Percentiles rank a stretch among this genome's conserved stretches.
phyloP scores from a whole-genome alignment of 2,797 vertebrate genomes.

The Hyperoplus immaculatus region DNA sequence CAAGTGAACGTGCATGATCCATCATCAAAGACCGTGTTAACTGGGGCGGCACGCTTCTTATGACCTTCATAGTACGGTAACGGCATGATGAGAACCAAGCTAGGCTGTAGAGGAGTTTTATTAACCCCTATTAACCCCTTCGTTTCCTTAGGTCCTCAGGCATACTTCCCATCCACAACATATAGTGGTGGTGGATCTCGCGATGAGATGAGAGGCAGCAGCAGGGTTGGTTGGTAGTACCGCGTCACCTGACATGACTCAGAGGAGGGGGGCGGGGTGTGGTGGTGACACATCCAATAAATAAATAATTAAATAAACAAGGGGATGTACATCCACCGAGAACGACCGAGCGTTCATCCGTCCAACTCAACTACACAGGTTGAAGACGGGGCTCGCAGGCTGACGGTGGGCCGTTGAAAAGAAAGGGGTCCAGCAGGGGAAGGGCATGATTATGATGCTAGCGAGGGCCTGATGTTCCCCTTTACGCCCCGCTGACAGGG shows the following conservation, averaged over 20 bases:
- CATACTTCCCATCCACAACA: not conserved
- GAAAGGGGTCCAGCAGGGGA: slow-evolving; percentile 36
- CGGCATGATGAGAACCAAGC: slow-evolving; percentile 35
- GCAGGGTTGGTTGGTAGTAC: slow-evolving; percentile 74
- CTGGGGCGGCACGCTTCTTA: slow-evolving; percentile 35
- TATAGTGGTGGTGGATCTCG: slow-evolving; percentile 47
- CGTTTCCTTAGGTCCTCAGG: slow-evolving; percentile 1
- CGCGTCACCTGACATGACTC: slow-evolving; percentile 90
- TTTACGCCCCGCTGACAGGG: slow-evolving; percentile 58
- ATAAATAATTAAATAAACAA: slow-evolving; percentile 76
- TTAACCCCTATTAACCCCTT: slow-evolving; percentile 62
- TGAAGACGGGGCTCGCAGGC: slow-evolving; percentile 47
- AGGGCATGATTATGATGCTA: slow-evolving; percentile 62
- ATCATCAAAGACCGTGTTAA: not conserved
- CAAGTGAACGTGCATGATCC: too few species aligned
- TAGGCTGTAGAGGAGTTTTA: slow-evolving; percentile 9
- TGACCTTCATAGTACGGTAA: slow-evolving; percentile 74
- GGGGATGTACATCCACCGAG: slow-evolving; percentile 51
- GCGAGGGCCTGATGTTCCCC: slow-evolving; percentile 58
- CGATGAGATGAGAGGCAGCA: slow-evolving; percentile 53
- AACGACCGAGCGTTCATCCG: slow-evolving; percentile 45
- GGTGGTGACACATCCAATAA: slow-evolving; percentile 40
- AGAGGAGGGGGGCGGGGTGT: slow-evolving; percentile 72
- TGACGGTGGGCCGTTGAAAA: slow-evolving; percentile 41
- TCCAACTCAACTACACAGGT: slow-evolving; percentile 29